phyloP scores from a whole-genome alignment of 2,888 invertebrate species.

The Calephelis perditalis region DNA sequence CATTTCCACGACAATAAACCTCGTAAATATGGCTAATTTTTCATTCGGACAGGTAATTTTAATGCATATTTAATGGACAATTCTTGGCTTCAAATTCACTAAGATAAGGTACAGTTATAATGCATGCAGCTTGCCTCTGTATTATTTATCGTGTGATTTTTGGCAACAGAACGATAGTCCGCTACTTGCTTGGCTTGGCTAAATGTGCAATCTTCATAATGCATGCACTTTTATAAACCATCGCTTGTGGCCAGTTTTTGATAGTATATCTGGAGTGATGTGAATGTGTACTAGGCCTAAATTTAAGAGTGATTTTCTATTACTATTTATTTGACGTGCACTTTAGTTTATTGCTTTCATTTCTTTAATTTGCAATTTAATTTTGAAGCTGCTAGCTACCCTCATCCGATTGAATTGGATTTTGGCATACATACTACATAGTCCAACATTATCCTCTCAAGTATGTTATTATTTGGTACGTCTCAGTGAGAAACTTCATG shows the following conservation, averaged over 20 bases:
- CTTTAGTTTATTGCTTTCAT: no score
- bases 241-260: conserved; percentile 46
- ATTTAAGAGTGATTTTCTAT: conserved; percentile 13
- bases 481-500: no score
- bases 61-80: conserved; percentile 77
- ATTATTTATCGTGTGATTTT: conserved; percentile 78
- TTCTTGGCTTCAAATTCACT: conserved; percentile 77
- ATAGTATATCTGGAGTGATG: conserved; percentile 39
- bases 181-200: conserved; percentile 64
- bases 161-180: conserved; percentile 66
- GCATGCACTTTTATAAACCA: conserved; percentile 69
- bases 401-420: no score
- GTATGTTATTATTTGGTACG: no score
- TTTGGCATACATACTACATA: no score
- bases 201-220: conserved; percentile 77
- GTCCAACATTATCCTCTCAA: no score
- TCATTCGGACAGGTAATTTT: conserved; percentile 75
- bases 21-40: conserved; percentile 51
- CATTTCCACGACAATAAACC: conserved; percentile 42
- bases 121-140: conserved; percentile 72
- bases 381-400: no score
- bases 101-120: conserved; percentile 75
- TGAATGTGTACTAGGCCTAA: conserved; percentile 22
- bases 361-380: no score
- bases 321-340: no score